Percentiles rank a stretch among this genome's conserved stretches.
These are phyloP conservation scores for Tonatia bakeri DNA, from an alignment of 2,113 vertebrate species.

Conservation along the genomic window DNA sequence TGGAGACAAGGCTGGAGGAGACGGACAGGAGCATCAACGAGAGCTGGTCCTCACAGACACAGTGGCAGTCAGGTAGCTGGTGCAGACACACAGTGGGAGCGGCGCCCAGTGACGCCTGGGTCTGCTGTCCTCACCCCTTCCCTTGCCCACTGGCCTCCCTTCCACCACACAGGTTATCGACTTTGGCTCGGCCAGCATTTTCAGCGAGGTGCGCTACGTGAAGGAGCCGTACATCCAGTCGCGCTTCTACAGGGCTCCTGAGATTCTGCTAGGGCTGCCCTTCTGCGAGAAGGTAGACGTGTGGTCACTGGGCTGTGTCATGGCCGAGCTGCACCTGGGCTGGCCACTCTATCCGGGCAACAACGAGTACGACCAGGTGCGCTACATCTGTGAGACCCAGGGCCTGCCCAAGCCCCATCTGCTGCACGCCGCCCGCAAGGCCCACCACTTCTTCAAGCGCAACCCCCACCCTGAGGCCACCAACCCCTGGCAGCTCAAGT, in stretches of 20 bases:
- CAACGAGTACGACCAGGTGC: conserved; percentile 80
- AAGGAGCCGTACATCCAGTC: conserved; percentile 85
- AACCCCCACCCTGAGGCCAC: not conserved
- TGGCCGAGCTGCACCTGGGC: conserved; percentile 83
- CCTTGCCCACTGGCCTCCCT: not conserved
- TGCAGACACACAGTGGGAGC: not conserved
- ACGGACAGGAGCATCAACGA: not conserved
- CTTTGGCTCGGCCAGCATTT: conserved; percentile 83
- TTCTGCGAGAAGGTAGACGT: conserved; percentile 84
- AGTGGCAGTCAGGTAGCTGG: not conserved
- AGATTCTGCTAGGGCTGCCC: conserved; percentile 85
- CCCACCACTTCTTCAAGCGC: conserved; percentile 77
- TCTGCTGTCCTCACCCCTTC: accelerated
- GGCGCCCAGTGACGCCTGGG: accelerated
- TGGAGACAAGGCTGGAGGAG: not conserved
- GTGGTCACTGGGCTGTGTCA: conserved; percentile 84
- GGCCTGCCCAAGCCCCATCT: conserved; percentile 78
- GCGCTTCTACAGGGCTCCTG: conserved; percentile 83
- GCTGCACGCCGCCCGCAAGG: conserved; percentile 76
- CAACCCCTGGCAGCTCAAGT: conserved; percentile 81
- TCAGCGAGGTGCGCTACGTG: conserved; percentile 74
- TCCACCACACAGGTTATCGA: conserved; percentile 75
- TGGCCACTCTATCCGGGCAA: conserved; percentile 84
- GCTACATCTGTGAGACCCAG: conserved; percentile 83
- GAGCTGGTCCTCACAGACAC: not conserved